A percentile compares a stretch with the other conserved stretches of the same genome.
Conservation (phyloP, 2,797 vertebrate genomes). For the Kryptopterus vitreolus region DNA sequence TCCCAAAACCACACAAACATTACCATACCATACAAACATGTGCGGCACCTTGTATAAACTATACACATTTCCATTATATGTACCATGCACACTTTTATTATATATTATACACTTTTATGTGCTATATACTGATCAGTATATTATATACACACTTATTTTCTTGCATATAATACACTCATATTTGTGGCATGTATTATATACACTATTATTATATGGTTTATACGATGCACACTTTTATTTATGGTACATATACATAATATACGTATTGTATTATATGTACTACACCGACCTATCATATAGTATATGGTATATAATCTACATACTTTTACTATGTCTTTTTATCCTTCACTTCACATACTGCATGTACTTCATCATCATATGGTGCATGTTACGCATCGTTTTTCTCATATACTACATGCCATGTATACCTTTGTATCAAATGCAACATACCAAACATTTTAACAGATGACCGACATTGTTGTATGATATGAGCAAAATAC, state of each 20-base stretch:
- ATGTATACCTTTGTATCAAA: background rate
- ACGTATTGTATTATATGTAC: background rate
- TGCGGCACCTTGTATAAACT: background rate
- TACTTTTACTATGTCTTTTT: background rate
- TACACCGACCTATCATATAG: background rate
- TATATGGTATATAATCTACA: background rate
- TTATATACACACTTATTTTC: background rate
- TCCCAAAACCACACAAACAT: conserved; percentile 10
- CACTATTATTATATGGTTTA: background rate
- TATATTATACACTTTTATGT: background rate
- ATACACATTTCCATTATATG: background rate
- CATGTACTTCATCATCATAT: background rate
- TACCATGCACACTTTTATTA: background rate
- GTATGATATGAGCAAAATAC: too few species aligned
- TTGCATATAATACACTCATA: background rate
- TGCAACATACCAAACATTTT: too few species aligned
- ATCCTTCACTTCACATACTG: too few species aligned
- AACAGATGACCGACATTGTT: too few species aligned
- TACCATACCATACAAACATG: background rate
- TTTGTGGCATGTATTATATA: background rate
- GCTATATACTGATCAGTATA: too few species aligned
- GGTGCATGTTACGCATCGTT: background rate
- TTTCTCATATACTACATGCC: background rate
- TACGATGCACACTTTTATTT: background rate
- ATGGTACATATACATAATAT: too few species aligned